Evolutionary conservation across 2,797 vertebrate genomes (phyloP).

Genomic region (Decapterus maruadsi): DNA sequence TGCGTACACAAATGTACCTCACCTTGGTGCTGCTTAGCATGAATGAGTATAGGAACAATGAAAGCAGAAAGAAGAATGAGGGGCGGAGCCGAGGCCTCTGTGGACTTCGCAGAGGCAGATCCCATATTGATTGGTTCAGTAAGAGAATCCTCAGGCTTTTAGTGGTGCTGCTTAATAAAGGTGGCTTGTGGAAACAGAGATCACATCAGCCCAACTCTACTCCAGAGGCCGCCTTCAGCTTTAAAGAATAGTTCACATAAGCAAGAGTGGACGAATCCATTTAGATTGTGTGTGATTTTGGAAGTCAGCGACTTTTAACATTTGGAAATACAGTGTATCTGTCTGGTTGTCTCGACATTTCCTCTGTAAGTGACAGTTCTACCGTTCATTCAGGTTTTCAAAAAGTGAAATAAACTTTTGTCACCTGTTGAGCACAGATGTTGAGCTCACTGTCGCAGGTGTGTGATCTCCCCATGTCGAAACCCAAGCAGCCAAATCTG

Average conservation of each 20-base stretch:
- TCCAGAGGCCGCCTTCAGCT: conserved; percentile 59
- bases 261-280: conserved; percentile 29
- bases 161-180: conserved; percentile 83
- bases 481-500: conserved; percentile 18
- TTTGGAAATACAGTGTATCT: conserved; percentile 13
- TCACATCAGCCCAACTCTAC: conserved; percentile 75
- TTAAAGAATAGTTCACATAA: conserved; percentile 61
- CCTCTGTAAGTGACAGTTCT: not conserved
- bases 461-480: conserved; percentile 22
- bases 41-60: conserved; percentile 62
- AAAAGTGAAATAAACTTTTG: conserved; percentile 6
- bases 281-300: conserved; percentile 17
- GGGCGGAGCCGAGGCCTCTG: conserved; percentile 63
- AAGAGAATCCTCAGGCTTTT: conserved; percentile 84
- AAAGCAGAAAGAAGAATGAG: conserved; percentile 57
- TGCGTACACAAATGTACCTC: not conserved
- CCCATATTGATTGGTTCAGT: conserved; percentile 84
- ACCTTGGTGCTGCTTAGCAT: conserved; percentile 8
- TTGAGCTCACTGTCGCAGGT: conserved; percentile 1
- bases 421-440: not conserved
- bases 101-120: conserved; percentile 67
- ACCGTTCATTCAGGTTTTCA: not conserved
- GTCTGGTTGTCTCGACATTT: not conserved
- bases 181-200: conserved; percentile 74
- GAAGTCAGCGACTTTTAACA: not conserved